Percentiles rank a stretch among this genome's conserved stretches.
Evolutionary conservation across 2,113 vertebrate species (phyloP).

Genomic region (Pachyramphus minor): DNA sequence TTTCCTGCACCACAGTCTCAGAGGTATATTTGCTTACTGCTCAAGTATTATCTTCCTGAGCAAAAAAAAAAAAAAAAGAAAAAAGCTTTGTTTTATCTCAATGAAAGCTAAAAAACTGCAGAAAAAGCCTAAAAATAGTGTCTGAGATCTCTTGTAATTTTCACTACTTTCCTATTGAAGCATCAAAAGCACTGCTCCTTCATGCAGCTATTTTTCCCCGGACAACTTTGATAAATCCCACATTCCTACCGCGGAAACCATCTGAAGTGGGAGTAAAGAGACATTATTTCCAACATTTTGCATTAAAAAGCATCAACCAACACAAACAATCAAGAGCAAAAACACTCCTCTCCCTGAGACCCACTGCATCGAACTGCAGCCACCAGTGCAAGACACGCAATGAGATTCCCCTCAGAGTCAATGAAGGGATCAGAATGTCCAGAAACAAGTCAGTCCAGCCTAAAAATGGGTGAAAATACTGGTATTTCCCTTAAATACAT

Average conservation of each 20-base stretch:
- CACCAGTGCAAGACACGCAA: background rate
- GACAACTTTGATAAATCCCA: background rate
- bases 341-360: background rate
- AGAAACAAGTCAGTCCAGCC: background rate
- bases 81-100: constrained; percentile 5
- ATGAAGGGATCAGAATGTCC: background rate
- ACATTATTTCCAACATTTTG: background rate
- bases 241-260: background rate
- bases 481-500: background rate
- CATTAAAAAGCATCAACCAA: constrained; percentile 3
- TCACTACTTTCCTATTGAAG: background rate
- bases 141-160: background rate
- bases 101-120: constrained; percentile 14
- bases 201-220: background rate
- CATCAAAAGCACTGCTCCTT: background rate
- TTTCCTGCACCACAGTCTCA: background rate
- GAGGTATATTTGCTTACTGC: constrained; percentile 9
- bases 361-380: background rate
- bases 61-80: background rate
- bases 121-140: constrained; percentile 24
- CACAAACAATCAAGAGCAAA: background rate
- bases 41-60: background rate
- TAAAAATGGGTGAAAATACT: background rate
- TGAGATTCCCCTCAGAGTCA: background rate
- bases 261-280: background rate